Base-by-base conservation (phyloP, 2,888 invertebrate species). In the Leptura quadrifasciata region DNA sequence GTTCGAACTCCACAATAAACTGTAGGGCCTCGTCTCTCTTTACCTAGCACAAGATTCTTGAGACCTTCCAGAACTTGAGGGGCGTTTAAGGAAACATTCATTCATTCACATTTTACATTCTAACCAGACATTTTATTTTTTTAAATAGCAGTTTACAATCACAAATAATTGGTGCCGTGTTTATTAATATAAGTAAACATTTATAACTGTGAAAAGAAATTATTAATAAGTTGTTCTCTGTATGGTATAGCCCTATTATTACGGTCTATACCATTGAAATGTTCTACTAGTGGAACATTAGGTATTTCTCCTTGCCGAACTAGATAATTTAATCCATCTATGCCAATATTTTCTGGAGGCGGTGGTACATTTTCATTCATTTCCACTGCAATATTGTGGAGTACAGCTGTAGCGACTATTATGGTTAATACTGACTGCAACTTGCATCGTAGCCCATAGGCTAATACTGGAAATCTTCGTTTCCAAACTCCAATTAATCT, bases 391-490 rank as follows among this genome's bases (percentile, higher is more conserved):
- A 31, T 61, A 17, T 61, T 61, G 17, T 61, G 31, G 8, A 61
- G n/a, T 17, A 61, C 31, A 31, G 17, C 61, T 18, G 61, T 61
- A n/a, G 61, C 61, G 18, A 71, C 20, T 47, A 71, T 71, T 20
- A 71, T 47, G 8, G 72, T 65, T 57, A 72, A 67, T 24, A 21
- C 15, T 54, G 72, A 52, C 27, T 71, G 20, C 57, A 69, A 15
- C 18, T 75, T 75, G 21, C 65, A 72, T 60, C 72, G 69, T 52
- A 67, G 60, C 18, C 75, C 75, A 72, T 71, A 75, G 35, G 75
- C 75, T 57, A 75, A 54, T 39, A 63, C 60, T 17, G 84, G 84
- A 77, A 84, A 82, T 72, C 80, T 52, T 63, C 81, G 68, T 70
- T 82, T 82, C 24, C 76, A 27, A 10, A 77, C 75, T 15, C 80